phyloP scores from a whole-genome alignment of 2,888 invertebrate genomes.

The Orchestes rusci region DNA sequence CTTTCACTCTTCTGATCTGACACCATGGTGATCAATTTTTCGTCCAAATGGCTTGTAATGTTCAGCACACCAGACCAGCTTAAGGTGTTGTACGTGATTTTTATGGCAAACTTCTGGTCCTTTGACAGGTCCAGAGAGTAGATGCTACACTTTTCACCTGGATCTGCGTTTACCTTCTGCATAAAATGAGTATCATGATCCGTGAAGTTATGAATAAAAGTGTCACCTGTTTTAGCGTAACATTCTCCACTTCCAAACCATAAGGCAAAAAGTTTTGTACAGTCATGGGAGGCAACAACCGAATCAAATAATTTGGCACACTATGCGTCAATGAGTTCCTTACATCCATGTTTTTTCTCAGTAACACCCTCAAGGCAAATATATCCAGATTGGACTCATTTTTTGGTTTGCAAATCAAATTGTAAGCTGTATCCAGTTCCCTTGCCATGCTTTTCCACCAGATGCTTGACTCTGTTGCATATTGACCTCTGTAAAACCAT shows the following conservation, averaged over 20 bases:
- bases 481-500: constrained; percentile 52
- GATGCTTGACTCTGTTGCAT: constrained; percentile 62
- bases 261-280: constrained; percentile 73
- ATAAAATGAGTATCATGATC: neutral
- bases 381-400: constrained; percentile 52
- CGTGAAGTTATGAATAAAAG: too few relatives aligned
- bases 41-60: constrained; percentile 57
- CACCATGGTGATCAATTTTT: constrained; percentile 42
- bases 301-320: constrained; percentile 66
- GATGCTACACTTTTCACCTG: constrained; percentile 63
- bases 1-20: constrained; percentile 61
- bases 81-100: constrained; percentile 55
- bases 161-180: constrained; percentile 53
- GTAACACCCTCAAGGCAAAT: constrained; percentile 58
- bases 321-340: constrained; percentile 36
- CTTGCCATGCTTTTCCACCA: constrained; percentile 75
- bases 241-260: constrained; percentile 54
- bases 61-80: constrained; percentile 67
- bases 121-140: constrained; percentile 59
- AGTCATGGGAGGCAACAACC: constrained; percentile 65
- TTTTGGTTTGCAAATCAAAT: constrained; percentile 62
- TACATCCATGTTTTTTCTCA: constrained; percentile 36
- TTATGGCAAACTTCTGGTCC: constrained; percentile 47
- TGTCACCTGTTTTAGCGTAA: constrained; percentile 42
- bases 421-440: constrained; percentile 57